Conservation (phyloP, 2,797 vertebrate genomes). For the Galaxias olidus region DNA sequence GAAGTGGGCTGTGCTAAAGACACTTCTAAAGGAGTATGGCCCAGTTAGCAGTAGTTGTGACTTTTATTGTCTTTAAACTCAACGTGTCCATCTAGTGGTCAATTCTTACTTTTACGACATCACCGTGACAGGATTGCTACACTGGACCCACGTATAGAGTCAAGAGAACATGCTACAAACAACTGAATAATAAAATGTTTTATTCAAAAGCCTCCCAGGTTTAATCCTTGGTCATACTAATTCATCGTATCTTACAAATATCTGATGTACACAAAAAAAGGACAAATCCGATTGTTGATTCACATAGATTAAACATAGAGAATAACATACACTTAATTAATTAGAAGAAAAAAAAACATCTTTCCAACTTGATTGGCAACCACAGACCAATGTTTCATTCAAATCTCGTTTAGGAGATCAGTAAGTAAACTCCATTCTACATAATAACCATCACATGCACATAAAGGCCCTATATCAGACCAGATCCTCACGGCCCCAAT, state of each 20-base stretch:
- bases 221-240: slow-evolving; percentile 48
- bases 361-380: slow-evolving; percentile 41
- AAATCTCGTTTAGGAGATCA: slow-evolving; percentile 23
- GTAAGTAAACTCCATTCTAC: slow-evolving; percentile 16
- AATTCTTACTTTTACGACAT: too few species aligned
- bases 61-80: neutral
- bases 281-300: slow-evolving; percentile 45
- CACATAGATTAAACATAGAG: slow-evolving; percentile 45
- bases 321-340: slow-evolving; percentile 28
- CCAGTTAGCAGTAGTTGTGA: too few species aligned
- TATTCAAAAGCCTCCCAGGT: slow-evolving; percentile 65
- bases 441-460: slow-evolving; percentile 13
- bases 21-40: too few species aligned
- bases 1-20: too few species aligned
- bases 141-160: too few species aligned
- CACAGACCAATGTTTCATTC: slow-evolving; percentile 22
- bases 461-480: slow-evolving; percentile 16
- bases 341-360: slow-evolving; percentile 9
- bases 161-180: neutral
- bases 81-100: neutral
- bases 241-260: slow-evolving; percentile 63
- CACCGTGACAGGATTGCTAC: too few species aligned
- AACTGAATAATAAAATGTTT: slow-evolving; percentile 62
- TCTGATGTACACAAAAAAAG: slow-evolving; percentile 51
- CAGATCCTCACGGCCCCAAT: slow-evolving; percentile 5